A percentile compares a stretch with the other conserved stretches of the same genome.
These are phyloP conservation scores for Nowickia ferox DNA, from an alignment of 2,888 invertebrate species.

Conservation along the genomic window DNA sequence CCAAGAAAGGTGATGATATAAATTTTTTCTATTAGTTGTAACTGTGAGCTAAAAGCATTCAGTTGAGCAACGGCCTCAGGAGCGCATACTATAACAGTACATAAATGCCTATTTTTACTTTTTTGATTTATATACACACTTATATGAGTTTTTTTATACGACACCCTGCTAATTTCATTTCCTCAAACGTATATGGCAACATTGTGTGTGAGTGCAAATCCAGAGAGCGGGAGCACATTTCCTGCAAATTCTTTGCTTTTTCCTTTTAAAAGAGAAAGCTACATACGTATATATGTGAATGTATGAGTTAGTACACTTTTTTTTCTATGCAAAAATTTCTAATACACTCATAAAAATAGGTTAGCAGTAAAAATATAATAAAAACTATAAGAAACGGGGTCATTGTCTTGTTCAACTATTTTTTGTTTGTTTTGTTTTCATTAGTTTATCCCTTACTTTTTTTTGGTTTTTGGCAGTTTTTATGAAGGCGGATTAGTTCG, in stretches of 20 bases:
- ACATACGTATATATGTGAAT: constrained; percentile 51
- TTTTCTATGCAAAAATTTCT: constrained; percentile 33
- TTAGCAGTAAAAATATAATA: constrained; percentile 53
- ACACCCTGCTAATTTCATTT: too few relatives aligned
- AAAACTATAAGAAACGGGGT: constrained; percentile 28
- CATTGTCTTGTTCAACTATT: constrained; percentile 62
- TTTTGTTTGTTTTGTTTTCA: constrained; percentile 74
- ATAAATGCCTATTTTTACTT: too few relatives aligned
- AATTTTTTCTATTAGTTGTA: too few relatives aligned
- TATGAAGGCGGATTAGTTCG: constrained; percentile 14
- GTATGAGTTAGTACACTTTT: constrained; percentile 33
- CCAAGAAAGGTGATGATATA: too few relatives aligned
- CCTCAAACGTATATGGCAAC: too few relatives aligned
- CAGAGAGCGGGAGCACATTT: constrained; percentile 11
- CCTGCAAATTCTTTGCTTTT: neutral
- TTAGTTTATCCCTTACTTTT: constrained; percentile 72
- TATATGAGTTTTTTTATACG: too few relatives aligned
- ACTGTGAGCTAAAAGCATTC: too few relatives aligned
- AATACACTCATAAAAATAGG: constrained; percentile 62
- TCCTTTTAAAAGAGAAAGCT: constrained; percentile 26
- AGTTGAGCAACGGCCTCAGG: too few relatives aligned
- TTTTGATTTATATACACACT: too few relatives aligned
- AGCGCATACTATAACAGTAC: too few relatives aligned
- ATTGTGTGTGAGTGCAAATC: too few relatives aligned
- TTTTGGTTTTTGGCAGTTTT: constrained; percentile 71